These are phyloP conservation scores for Eupithecia dodoneata DNA, from an alignment of 2,888 invertebrate genomes.

Conservation along the genomic window DNA sequence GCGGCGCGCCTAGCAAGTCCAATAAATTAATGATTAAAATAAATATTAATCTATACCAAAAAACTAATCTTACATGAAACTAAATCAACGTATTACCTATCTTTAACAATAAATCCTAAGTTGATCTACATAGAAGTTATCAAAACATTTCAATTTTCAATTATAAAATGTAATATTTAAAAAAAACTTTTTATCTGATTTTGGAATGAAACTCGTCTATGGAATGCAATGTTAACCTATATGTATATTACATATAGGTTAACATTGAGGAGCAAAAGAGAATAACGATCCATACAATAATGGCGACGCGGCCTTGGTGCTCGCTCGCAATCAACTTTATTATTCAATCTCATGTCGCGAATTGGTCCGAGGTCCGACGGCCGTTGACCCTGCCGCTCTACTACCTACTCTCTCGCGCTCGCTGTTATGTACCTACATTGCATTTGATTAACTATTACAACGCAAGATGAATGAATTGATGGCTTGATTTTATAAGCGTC, in stretches of 20 bases:
- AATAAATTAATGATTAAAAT: too few relatives aligned
- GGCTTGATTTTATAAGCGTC: neutral
- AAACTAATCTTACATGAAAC: too few relatives aligned
- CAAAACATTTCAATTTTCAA: too few relatives aligned
- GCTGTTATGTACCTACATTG: neutral
- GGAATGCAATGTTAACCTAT: too few relatives aligned
- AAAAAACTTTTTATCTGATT: too few relatives aligned
- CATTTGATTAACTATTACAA: neutral
- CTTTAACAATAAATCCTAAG: too few relatives aligned
- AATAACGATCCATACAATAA: conserved; percentile 57
- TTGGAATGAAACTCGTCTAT: too few relatives aligned
- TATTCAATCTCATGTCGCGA: conserved; percentile 84
- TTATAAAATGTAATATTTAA: too few relatives aligned
- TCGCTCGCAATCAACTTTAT: conserved; percentile 79
- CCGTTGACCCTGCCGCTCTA: conserved; percentile 70
- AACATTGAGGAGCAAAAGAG: neutral
- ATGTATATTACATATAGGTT: neutral
- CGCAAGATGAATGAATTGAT: neutral
- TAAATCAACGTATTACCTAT: too few relatives aligned
- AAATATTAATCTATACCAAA: too few relatives aligned
- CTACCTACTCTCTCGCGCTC: conserved; percentile 37
- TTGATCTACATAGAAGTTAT: too few relatives aligned
- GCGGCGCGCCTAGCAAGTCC: too few relatives aligned
- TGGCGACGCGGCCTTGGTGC: conserved; percentile 78
- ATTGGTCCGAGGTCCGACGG: conserved; percentile 81